These are phyloP conservation scores for Trichosurus vulpecula DNA, from an alignment of 2,797 vertebrate species.

Conservation along the genomic window DNA sequence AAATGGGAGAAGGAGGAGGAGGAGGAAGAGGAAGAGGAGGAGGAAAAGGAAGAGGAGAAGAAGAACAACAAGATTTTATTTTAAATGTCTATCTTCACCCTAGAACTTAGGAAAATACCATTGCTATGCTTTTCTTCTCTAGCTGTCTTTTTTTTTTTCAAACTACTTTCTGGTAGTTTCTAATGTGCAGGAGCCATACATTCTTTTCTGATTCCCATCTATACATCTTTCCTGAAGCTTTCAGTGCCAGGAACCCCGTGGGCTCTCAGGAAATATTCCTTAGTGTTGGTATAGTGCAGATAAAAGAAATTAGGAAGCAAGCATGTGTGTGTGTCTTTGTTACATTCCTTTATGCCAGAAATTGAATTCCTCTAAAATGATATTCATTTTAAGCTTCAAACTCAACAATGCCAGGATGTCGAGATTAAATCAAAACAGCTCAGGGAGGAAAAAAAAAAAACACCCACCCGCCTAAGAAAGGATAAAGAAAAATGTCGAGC, in stretches of 20 bases:
- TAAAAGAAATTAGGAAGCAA: neutral
- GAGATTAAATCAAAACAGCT: neutral
- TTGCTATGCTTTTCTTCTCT: neutral
- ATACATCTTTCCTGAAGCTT: neutral
- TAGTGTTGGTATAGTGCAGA: neutral
- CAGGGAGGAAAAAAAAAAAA: neutral
- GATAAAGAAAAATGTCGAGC: neutral
- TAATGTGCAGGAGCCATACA: neutral
- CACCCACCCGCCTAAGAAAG: neutral
- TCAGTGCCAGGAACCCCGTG: no score
- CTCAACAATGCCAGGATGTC: neutral
- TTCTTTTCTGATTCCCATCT: neutral
- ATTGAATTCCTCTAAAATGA: constrained; percentile 4
- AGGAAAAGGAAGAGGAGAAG: neutral
- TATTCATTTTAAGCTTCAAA: neutral
- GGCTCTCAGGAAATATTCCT: neutral
- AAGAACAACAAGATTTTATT: neutral
- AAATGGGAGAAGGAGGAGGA: neutral
- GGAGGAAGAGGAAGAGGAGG: neutral
- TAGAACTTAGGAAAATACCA: neutral
- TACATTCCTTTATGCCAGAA: neutral
- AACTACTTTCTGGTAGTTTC: neutral
- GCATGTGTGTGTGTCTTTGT: neutral
- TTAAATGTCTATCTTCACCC: neutral
- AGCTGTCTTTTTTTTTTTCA: neutral